Evolutionary conservation across 2,113 vertebrate species (phyloP), one percentile per base, ranked within the genome.

Genomic region (Alosa alosa): DNA sequence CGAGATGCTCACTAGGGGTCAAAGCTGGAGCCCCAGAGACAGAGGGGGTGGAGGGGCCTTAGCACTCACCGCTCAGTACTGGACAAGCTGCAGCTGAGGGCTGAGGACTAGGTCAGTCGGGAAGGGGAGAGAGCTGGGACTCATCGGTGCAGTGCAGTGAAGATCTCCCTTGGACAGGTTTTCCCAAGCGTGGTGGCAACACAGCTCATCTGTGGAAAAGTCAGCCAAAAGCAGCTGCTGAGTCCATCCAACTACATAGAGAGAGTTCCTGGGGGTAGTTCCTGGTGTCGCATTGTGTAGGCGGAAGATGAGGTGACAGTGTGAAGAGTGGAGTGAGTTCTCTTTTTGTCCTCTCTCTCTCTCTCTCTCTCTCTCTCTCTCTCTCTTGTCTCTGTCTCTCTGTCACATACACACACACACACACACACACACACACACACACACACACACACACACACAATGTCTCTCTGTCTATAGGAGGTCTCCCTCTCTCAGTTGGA

Each of bases 251-350:
- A 31, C 8, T 8, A 72, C n/a, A 36, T 8, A 36, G 8, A 72
- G 64, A 68, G 60, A 68, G 64, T n/a, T n/a, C n/a, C n/a, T n/a
- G 72, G 5, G 31, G 13, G 64, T 36, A 36, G 25, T 36, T 72
- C 64, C 64, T 36, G 25, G 31, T 72, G 64, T 72, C n/a, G 64
- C 64, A 72, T 72, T 78, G 72, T 78, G 72, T 78, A 78, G 72
- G 72, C 72, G 72, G 72, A 36, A 78, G 72, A 78, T 13, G 72
- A 78, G 72, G 72, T 78, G 72, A 78, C 72, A 78, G 72, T 17
- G 72, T 57, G 52, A 60, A 57, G 36, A 49, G 17, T 55, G n/a
- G 64, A 78, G 36, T 36, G 72, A 78, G 31, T 78, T 6, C 18
- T 36, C 39, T 49, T 17, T 17, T 36, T 78, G 1, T 75, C 15